These are phyloP conservation scores for Stratiomys singularior DNA, from an alignment of 2,888 invertebrate species.

Conservation along the genomic window DNA sequence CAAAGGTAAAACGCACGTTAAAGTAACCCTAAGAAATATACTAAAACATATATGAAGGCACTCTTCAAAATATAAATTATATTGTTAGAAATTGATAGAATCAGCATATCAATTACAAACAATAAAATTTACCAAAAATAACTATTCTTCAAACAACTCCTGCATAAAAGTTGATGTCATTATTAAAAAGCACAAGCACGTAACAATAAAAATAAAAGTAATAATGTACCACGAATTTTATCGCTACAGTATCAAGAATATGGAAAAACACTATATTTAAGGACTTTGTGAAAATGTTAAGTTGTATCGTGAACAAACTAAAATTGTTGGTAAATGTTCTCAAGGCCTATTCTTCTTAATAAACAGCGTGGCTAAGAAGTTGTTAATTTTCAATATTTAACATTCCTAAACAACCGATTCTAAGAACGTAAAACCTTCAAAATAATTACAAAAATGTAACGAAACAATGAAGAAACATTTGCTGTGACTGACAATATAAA, in stretches of 20 bases:
- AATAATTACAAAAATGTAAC: slow-evolving; percentile 47
- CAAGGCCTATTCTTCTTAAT: slow-evolving; percentile 27
- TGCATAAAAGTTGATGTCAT: slow-evolving; percentile 37
- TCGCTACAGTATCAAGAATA: slow-evolving; percentile 46
- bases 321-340: slow-evolving; percentile 56
- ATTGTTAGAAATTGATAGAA: slow-evolving; percentile 62
- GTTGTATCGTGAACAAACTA: slow-evolving; percentile 48
- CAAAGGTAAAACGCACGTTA: slow-evolving; percentile 36
- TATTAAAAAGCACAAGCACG: slow-evolving; percentile 41
- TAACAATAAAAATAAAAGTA: slow-evolving; percentile 22
- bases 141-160: slow-evolving; percentile 44
- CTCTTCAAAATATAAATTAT: slow-evolving; percentile 46
- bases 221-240: background rate
- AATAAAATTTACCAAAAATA: slow-evolving; percentile 54
- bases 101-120: slow-evolving; percentile 64
- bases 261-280: slow-evolving; percentile 48
- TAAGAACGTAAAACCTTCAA: slow-evolving; percentile 48
- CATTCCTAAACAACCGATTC: slow-evolving; percentile 51
- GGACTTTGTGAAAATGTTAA: slow-evolving; percentile 44
- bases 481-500: slow-evolving; percentile 66
- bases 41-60: slow-evolving; percentile 6
- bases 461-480: slow-evolving; percentile 57
- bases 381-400: slow-evolving; percentile 56
- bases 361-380: slow-evolving; percentile 39
- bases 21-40: slow-evolving; percentile 14